Base-by-base conservation (phyloP, 2,113 vertebrate species). In the Dipodomys spectabilis region DNA sequence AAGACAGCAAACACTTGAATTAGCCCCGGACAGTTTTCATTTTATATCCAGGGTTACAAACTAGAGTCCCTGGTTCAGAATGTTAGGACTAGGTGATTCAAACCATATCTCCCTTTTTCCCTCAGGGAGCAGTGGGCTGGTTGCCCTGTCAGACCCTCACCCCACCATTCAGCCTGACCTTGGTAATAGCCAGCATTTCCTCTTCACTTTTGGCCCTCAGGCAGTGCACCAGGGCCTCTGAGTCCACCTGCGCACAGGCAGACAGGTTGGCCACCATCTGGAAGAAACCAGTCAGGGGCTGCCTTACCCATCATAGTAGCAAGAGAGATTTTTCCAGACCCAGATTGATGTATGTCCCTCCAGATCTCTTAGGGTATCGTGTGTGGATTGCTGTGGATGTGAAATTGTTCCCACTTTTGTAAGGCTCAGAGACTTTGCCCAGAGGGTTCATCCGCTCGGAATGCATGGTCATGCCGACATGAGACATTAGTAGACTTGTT, bases 221-320 rank as follows among this genome's bases (percentile, higher is more conserved):
- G 77, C 98, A 99, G 5, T 35, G 77, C 25, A 98, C 95, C 86
- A 99, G 75, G 35, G 97, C 94, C 86, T 97, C 95, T 9, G 98
- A 97, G 65, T 96, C 97, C 19, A 62, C 86, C 30, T 72, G 49
- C 30, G 97, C 95, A 96, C 99, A 99, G 45, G 75, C 97, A 18
- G 97, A 98, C 11, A 97, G 18, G 57, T 97, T 98, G 74, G 97
- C 98, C 44, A 98, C 86, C 28, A 85, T 65, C 98, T 99, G 92
- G 18, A 94, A 83, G 53, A 49, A 10, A 83, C 0, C 35, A 79
- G 49, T 35, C 16, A 87, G 49, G n/a, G 15, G 35, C 28, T 60
- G 32, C 39, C 20, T 92, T 45, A 73, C 30, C 27, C 10, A 84
- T 91, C 19, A 0, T 6, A 32, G 32, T 0, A 67, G 32, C 8